Evolutionary conservation across 2,113 vertebrate species (phyloP), one percentile per base, ranked within the genome.

Genomic region (Sinocyclocheilus maitianheensis): DNA sequence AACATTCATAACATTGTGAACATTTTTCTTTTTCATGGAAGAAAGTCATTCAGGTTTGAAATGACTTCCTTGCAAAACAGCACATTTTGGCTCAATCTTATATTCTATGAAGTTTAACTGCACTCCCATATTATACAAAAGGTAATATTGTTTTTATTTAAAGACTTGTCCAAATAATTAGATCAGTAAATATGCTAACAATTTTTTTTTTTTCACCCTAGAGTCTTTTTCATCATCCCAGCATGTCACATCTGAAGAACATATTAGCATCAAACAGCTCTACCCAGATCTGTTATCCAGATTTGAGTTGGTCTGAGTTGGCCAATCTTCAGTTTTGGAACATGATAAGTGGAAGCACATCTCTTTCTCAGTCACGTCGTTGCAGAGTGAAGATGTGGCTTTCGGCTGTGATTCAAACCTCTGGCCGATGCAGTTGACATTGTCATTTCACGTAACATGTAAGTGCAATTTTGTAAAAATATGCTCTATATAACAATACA

Each of bases 241-340:
- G 34, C 40, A 75, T 76, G n/a, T 51, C 74, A 76, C 74, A 76
- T 76, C 74, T 76, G 74, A 76, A 26, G 74, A 46, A 76, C 43
- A 26, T 76, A 46, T 51, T 76, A 24, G 43, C 74, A 76, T 76
- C 43, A 76, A 76, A 76, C 74, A 48, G 40, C 43, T 76, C 11
- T 13, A n/a, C 20, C 40, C 71, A 74, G 71, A 76, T 76, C 74
- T 76, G 74, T 76, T 76, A 76, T 13, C 74, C 74, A 76, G 74
- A 76, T 76, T 76, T 24, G 40, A 14, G 74, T 6, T 26, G 72
- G n/a, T n/a, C n/a, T 46, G 5, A 46, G 30, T 34, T 34, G 30
- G 30, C 30, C 30, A 34, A 9, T 74, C 71, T 74, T 74, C 20
- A 12, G 9, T 43, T 22, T n/a, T 74, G 71, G 37, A 74, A 11